Percentiles rank a stretch among this genome's conserved stretches.
Conservation (phyloP, 2,113 vertebrate species). For the Coregonus clupeaformis region DNA sequence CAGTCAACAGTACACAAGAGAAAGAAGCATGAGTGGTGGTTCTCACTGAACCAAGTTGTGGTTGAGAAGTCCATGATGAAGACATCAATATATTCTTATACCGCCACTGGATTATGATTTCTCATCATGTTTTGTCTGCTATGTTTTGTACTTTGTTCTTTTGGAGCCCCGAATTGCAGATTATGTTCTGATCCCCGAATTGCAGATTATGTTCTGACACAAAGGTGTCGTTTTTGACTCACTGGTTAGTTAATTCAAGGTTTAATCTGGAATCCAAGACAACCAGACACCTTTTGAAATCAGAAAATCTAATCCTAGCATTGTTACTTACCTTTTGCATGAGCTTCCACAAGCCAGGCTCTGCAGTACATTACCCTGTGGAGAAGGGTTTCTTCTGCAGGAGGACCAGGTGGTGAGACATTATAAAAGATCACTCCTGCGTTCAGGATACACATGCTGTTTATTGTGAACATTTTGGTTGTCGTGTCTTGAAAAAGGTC, state of each 20-base stretch:
- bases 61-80: neutral
- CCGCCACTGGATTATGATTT: neutral
- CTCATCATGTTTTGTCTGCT: neutral
- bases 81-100: neutral
- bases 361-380: neutral
- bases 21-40: neutral
- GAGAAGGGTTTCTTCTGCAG: neutral
- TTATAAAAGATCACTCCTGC: too few relatives aligned
- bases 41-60: neutral
- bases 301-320: neutral
- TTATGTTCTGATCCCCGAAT: neutral
- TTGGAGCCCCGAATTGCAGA: neutral
- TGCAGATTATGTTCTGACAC: neutral
- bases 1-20: neutral
- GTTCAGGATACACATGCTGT: too few relatives aligned
- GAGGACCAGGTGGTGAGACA: neutral
- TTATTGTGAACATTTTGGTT: too few relatives aligned
- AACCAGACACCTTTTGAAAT: neutral
- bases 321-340: neutral
- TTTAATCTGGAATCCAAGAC: neutral
- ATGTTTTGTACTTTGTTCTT: neutral
- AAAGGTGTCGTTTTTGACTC: neutral
- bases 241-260: neutral
- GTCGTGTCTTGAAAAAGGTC: too few relatives aligned
- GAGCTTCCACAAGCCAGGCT: neutral